Evolutionary conservation across 2,888 invertebrate genomes (phyloP).

Genomic region (Nymphalis polychloros): DNA sequence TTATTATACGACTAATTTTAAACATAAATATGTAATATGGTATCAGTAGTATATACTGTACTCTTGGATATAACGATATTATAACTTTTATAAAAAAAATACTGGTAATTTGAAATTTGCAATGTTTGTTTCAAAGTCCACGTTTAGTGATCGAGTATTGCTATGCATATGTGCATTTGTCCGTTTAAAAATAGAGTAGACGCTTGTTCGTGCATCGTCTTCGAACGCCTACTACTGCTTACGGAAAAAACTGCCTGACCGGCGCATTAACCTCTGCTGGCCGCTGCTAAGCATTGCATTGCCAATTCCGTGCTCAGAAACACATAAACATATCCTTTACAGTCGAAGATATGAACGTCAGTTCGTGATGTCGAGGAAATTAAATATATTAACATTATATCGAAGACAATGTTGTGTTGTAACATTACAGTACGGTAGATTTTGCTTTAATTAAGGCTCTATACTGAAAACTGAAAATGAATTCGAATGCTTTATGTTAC

Average conservation of each 20-base stretch:
- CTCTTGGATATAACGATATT: neutral
- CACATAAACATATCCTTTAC: slow-evolving; percentile 12
- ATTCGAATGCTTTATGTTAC: no score
- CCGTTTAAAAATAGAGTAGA: slow-evolving; percentile 6
- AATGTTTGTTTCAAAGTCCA: neutral
- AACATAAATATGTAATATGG: slow-evolving; percentile 24
- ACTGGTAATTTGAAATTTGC: neutral
- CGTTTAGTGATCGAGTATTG: neutral
- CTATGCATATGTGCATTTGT: neutral
- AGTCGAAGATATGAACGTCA: neutral
- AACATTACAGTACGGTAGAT: neutral
- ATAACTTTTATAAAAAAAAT: no score
- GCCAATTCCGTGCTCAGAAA: slow-evolving; percentile 23
- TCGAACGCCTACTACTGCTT: neutral
- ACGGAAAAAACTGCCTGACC: neutral
- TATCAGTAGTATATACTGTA: neutral
- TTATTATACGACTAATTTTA: slow-evolving; percentile 49
- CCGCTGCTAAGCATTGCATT: neutral
- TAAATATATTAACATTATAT: neutral
- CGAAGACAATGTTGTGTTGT: neutral
- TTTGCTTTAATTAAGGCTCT: no score
- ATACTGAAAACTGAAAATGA: no score
- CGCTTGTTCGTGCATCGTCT: slow-evolving; percentile 1
- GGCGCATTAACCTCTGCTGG: slow-evolving; percentile 4
- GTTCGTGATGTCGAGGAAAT: neutral